phyloP scores from a whole-genome alignment of 1,140 invertebrate species.

The Potamilus streckersoni region DNA sequence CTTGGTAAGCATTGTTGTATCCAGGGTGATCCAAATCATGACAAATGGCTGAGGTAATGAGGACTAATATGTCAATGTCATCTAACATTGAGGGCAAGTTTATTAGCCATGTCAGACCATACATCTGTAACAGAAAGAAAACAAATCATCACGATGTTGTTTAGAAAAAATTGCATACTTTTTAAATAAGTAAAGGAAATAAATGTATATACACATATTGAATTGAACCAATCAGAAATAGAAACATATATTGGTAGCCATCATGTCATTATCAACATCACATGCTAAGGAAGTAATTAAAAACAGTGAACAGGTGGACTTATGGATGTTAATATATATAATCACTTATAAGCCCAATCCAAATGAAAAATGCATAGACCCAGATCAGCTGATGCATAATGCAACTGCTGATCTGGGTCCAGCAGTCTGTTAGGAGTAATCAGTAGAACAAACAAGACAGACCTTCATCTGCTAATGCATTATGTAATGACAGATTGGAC shows the following conservation, averaged over 20 bases:
- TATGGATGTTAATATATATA: too few species aligned
- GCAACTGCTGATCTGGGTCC: too few species aligned
- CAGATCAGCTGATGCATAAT: too few species aligned
- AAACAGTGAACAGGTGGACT: too few species aligned
- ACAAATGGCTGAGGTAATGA: constrained; percentile 87
- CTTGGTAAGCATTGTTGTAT: constrained; percentile 76
- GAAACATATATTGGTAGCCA: neutral
- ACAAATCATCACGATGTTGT: neutral
- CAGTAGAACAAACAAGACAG: too few species aligned
- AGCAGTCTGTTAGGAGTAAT: too few species aligned
- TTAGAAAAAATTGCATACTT: neutral
- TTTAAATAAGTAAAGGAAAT: neutral
- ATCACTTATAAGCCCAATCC: too few species aligned
- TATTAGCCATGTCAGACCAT: constrained; percentile 82
- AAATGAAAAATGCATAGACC: too few species aligned
- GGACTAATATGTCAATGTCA: constrained; percentile 81
- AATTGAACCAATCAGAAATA: neutral
- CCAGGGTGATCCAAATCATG: constrained; percentile 69
- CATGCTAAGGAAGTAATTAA: too few species aligned
- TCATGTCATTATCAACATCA: too few species aligned
- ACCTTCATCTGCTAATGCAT: too few species aligned
- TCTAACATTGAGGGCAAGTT: constrained; percentile 79
- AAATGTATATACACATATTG: constrained; percentile 1
- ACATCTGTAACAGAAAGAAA: constrained; percentile 77
- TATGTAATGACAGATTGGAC: too few species aligned